Base-by-base conservation (phyloP, 2,113 vertebrate genomes). In the Indri indri region DNA sequence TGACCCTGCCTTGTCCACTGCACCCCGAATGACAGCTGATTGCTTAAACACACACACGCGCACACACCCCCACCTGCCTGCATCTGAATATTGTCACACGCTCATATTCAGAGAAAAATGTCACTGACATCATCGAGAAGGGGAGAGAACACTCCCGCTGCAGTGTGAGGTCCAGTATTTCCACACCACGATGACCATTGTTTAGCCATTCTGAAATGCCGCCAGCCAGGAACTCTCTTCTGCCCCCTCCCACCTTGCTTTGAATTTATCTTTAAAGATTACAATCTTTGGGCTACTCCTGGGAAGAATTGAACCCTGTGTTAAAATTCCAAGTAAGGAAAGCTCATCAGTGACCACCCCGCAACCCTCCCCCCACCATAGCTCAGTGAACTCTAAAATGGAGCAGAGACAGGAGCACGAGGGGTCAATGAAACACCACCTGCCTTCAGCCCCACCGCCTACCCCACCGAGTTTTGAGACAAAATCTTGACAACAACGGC, bases 1-100 rank as follows among this genome's bases (percentile, higher is more conserved):
- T 25, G 61, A 22, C 34, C 84, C 0, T 5, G 7, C 71, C 59
- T 27, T 5, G 0, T 25, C 23, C 40, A 47, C 12, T 5, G 27
- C 11, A 42, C 27, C 57, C 13, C 23, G 45, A 1, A 12, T 32
- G 8, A 71, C 6, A 22, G 22, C 42, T 27, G 37, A 47, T 11
- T 1, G 1, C 0, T 18, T 9, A 0, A 8, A n/a, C 1, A 25
- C 22, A 2, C 0, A 0, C 0, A 2, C 0, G 0, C 0, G 5
- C 7, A 71, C 34, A 45, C 2, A 4, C 4, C 25, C 3, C 25
- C 12, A 10, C 30, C 18, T 23, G 20, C 7, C 6, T 3, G 2
- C 0, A 1, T 40, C 1, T 18, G 45, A 61, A 50, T 6, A 34
- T 0, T 25, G 9, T 34, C 23, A 11, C 9, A 1, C 1, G 40